Percentiles rank a stretch among this genome's conserved stretches.
These are phyloP conservation scores for Cryptotis parvus DNA, from an alignment of 2,113 vertebrate genomes.

Conservation along the genomic window DNA sequence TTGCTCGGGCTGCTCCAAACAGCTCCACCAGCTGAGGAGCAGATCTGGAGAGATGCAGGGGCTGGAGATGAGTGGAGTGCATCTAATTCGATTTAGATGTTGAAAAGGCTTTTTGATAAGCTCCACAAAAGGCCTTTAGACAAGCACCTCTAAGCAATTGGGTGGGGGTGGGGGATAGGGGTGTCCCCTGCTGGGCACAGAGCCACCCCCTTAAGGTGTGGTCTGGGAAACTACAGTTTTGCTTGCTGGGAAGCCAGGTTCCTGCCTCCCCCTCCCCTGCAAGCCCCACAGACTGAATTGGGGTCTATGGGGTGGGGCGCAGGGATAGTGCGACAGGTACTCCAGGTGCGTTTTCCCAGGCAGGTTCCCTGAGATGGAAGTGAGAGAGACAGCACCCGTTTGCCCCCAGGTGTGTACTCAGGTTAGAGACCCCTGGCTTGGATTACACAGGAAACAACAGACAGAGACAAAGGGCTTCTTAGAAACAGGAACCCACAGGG, in stretches of 20 bases:
- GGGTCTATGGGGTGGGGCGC: background rate
- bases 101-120: constrained; percentile 37
- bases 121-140: constrained; percentile 46
- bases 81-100: constrained; percentile 43
- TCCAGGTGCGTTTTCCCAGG: background rate
- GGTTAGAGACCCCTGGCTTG: background rate
- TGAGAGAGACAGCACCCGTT: background rate
- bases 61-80: background rate
- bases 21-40: background rate
- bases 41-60: background rate
- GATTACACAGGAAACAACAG: background rate
- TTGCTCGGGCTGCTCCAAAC: background rate
- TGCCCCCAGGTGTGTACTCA: background rate
- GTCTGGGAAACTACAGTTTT: background rate
- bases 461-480: background rate
- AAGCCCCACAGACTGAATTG: background rate
- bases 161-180: too few species aligned
- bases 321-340: background rate
- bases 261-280: background rate
- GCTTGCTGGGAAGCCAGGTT: background rate
- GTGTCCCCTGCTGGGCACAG: background rate
- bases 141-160: background rate
- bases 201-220: background rate
- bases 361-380: background rate
- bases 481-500: background rate